Percentiles rank a stretch among this genome's conserved stretches.
These are phyloP conservation scores for Erpobdella octoculata DNA, from an alignment of 2,888 invertebrate species.

Conservation along the genomic window DNA sequence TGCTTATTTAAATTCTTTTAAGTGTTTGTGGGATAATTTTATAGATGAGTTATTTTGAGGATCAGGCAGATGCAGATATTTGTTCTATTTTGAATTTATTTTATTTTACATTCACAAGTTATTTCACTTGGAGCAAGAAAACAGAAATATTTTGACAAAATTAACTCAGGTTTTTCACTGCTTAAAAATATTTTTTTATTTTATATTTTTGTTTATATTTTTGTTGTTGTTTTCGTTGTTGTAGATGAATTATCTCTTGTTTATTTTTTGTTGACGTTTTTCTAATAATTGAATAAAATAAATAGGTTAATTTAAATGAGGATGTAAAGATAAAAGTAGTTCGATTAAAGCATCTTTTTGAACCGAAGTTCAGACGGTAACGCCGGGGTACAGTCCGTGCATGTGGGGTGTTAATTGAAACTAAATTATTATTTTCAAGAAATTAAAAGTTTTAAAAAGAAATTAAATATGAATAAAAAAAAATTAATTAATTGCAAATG, in stretches of 20 bases:
- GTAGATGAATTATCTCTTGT: neutral
- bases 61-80: neutral
- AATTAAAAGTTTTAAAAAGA: too few species aligned
- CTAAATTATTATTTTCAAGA: too few species aligned
- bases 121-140: conserved; percentile 12
- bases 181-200: neutral
- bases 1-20: too few species aligned
- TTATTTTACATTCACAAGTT: neutral
- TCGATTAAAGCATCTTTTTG: too few species aligned
- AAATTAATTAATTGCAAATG: too few species aligned
- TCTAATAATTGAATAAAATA: too few species aligned
- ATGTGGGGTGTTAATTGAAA: too few species aligned
- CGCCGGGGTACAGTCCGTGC: too few species aligned
- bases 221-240: neutral
- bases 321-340: neutral
- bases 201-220: neutral
- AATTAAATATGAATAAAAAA: too few species aligned
- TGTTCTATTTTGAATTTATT: neutral
- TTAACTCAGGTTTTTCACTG: conserved; percentile 11
- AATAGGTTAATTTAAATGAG: too few species aligned
- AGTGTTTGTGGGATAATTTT: too few species aligned
- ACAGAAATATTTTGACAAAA: conserved; percentile 9
- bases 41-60: neutral
- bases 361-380: too few species aligned
- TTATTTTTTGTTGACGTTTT: neutral